A percentile compares a stretch with the other conserved stretches of the same genome.
These are phyloP conservation scores for Atta texana DNA, from an alignment of 1,140 invertebrate species.

Conservation along the genomic window DNA sequence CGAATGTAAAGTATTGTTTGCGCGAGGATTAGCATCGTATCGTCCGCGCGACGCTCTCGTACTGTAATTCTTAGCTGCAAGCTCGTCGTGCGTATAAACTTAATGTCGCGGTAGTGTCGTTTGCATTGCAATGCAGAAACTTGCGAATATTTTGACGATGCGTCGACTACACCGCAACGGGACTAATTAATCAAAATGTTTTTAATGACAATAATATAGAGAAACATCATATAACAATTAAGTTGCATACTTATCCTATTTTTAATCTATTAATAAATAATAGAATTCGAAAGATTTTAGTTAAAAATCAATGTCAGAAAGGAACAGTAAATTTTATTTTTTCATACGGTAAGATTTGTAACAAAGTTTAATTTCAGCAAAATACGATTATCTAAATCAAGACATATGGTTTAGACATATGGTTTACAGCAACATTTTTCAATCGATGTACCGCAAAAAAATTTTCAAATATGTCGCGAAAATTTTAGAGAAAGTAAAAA, in stretches of 20 bases:
- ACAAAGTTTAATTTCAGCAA: too few species aligned
- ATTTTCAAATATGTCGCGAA: too few species aligned
- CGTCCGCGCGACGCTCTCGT: background rate
- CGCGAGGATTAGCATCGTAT: background rate
- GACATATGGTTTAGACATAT: too few species aligned
- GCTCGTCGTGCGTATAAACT: background rate
- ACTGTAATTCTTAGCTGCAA: conserved; percentile 33
- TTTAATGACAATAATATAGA: background rate
- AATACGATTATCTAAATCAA: too few species aligned
- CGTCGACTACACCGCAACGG: too few species aligned
- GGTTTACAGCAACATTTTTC: too few species aligned
- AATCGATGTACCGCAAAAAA: too few species aligned
- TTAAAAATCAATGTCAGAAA: background rate
- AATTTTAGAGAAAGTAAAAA: too few species aligned
- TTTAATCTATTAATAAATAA: conserved; percentile 15
- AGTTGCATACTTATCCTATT: background rate
- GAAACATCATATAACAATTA: background rate
- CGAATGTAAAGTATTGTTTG: conserved; percentile 28
- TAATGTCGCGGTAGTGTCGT: background rate
- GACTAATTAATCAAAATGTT: background rate
- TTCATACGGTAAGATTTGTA: background rate
- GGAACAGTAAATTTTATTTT: background rate
- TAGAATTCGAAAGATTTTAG: background rate
- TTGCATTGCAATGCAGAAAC: background rate
- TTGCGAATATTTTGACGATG: background rate